These are phyloP conservation scores for Grus americana DNA, from an alignment of 2,113 vertebrate species.

Conservation along the genomic window DNA sequence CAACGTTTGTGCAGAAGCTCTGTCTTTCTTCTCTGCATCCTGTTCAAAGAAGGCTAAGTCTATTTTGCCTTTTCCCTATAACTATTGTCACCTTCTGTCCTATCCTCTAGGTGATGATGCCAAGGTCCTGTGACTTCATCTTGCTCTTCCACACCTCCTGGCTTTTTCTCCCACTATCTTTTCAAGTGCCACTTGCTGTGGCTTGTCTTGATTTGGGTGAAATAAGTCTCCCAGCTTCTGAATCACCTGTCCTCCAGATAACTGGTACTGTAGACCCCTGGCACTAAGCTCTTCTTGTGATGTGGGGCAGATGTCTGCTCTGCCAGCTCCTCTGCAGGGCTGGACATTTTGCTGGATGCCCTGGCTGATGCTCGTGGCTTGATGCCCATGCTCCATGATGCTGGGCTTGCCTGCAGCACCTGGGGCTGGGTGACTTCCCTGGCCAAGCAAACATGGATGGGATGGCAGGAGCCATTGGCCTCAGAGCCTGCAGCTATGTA, in stretches of 20 bases:
- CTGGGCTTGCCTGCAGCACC: background rate
- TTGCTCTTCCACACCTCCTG: background rate
- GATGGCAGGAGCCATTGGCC: background rate
- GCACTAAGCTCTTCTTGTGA: background rate
- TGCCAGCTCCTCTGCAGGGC: background rate
- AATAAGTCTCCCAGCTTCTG: background rate
- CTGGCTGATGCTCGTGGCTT: background rate
- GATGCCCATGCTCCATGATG: background rate
- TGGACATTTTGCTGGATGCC: background rate
- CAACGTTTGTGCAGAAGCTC: background rate
- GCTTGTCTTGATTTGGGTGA: background rate
- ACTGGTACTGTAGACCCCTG: too few species aligned
- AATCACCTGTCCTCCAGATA: background rate
- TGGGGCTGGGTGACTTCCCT: background rate
- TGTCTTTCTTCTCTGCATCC: background rate
- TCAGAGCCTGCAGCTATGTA: rapidly evolving
- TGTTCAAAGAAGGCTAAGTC: background rate
- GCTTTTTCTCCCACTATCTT: background rate
- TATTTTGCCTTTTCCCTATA: background rate
- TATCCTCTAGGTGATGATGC: background rate
- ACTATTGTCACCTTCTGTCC: background rate
- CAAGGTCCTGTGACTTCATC: background rate
- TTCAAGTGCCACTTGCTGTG: background rate
- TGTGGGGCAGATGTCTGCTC: background rate
- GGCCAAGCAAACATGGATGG: background rate